phyloP scores from a whole-genome alignment of 2,797 vertebrate species.

The Anomalospiza imberbis region DNA sequence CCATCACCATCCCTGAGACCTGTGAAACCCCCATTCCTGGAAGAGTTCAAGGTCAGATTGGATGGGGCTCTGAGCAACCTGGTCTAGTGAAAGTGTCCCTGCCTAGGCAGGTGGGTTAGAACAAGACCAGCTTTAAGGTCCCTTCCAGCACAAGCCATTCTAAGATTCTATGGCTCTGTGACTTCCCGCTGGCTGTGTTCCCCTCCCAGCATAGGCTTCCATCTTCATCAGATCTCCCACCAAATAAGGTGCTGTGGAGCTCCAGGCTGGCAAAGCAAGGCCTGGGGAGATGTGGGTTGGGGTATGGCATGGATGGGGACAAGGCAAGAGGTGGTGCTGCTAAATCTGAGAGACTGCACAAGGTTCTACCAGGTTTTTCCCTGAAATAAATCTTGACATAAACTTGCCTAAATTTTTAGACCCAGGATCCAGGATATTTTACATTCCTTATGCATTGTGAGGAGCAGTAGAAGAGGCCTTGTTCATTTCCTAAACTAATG shows the following conservation, averaged over 20 bases:
- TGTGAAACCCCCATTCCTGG: neutral
- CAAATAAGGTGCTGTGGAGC: neutral
- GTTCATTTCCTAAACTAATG: neutral
- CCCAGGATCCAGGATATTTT: neutral
- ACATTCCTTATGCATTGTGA: rapidly evolving
- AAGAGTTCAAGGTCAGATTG: neutral
- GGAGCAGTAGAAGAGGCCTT: neutral
- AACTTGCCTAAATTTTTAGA: neutral
- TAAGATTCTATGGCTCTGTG: neutral
- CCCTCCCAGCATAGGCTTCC: neutral
- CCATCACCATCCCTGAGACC: neutral
- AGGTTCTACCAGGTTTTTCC: neutral
- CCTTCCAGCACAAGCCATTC: neutral
- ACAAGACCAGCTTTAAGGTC: neutral
- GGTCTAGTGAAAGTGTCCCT: neutral
- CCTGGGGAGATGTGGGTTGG: neutral
- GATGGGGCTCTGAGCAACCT: neutral
- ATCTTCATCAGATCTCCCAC: neutral
- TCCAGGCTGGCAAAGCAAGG: neutral
- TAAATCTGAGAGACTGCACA: neutral
- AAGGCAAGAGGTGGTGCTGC: neutral
- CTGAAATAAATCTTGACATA: neutral
- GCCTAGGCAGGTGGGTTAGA: neutral
- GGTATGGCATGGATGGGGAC: neutral
- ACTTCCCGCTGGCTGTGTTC: rapidly evolving